Conservation (phyloP, 2,797 vertebrate genomes). For the Trichosurus vulpecula region DNA sequence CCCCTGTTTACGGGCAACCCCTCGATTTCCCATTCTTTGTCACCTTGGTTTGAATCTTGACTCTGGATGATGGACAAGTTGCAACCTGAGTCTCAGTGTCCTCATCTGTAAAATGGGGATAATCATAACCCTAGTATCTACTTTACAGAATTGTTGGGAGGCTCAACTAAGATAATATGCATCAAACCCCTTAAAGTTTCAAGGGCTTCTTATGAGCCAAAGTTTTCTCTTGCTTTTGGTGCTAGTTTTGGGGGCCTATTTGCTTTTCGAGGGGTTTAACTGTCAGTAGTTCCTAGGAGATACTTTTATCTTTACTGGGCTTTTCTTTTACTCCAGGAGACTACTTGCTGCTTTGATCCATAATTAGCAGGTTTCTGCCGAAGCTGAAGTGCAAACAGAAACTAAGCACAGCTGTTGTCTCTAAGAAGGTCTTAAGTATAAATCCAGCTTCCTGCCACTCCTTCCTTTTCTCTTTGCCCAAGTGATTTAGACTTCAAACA, state of each 20-base stretch:
- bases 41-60: not conserved
- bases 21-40: no score
- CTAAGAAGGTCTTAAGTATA: not conserved
- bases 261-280: not conserved
- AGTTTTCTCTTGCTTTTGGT: not conserved
- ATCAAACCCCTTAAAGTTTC: not conserved
- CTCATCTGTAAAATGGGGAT: not conserved
- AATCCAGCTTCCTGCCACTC: not conserved
- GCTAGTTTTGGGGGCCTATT: not conserved
- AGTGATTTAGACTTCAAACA: not conserved
- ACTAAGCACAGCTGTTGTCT: not conserved
- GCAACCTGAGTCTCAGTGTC: not conserved
- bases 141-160: not conserved
- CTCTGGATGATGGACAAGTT: not conserved
- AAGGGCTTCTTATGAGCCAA: not conserved
- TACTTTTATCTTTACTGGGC: not conserved
- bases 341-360: not conserved
- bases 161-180: not conserved
- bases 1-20: no score
- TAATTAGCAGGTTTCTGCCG: not conserved
- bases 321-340: not conserved
- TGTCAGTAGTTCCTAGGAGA: not conserved
- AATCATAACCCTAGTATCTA: not conserved
- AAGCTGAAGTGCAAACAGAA: not conserved
- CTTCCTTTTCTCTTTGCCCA: not conserved